These are phyloP conservation scores for Eucidaris tribuloides DNA, from an alignment of 35 echinoderm and acorn worm species.

Conservation along the genomic window DNA sequence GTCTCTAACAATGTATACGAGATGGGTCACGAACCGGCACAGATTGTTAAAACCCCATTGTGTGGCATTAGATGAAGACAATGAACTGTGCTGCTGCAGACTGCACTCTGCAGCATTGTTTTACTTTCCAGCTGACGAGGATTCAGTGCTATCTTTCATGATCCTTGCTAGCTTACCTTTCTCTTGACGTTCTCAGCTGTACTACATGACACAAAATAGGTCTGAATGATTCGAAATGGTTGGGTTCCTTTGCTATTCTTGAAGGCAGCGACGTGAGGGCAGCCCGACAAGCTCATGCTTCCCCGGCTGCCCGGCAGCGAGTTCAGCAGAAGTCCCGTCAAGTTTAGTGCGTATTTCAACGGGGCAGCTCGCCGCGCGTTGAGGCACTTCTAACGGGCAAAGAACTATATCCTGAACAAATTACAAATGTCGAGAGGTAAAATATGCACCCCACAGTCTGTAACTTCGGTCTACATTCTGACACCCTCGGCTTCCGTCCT, in stretches of 20 bases:
- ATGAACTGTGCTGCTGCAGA: too few species aligned
- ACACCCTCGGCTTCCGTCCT: neutral
- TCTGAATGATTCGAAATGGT: constrained; percentile 74
- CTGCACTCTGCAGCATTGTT: too few species aligned
- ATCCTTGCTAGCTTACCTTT: constrained; percentile 52
- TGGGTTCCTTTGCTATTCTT: constrained; percentile 90
- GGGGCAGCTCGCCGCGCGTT: constrained; percentile 6
- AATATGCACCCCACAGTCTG: neutral
- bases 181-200: constrained; percentile 70
- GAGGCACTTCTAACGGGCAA: neutral
- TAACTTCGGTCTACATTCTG: neutral
- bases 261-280: constrained; percentile 88
- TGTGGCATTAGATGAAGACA: too few species aligned
- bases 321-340: neutral
- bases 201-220: constrained; percentile 92
- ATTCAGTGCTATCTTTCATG: neutral
- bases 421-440: neutral
- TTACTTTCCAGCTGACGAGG: neutral
- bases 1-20: too few species aligned
- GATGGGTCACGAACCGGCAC: too few species aligned
- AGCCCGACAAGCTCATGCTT: constrained; percentile 94
- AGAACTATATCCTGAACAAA: neutral
- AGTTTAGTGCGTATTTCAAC: neutral
- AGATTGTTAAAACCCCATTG: too few species aligned
- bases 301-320: constrained; percentile 6